phyloP scores from a whole-genome alignment of 2,888 invertebrate species.

The Megastigmus dorsalis region DNA sequence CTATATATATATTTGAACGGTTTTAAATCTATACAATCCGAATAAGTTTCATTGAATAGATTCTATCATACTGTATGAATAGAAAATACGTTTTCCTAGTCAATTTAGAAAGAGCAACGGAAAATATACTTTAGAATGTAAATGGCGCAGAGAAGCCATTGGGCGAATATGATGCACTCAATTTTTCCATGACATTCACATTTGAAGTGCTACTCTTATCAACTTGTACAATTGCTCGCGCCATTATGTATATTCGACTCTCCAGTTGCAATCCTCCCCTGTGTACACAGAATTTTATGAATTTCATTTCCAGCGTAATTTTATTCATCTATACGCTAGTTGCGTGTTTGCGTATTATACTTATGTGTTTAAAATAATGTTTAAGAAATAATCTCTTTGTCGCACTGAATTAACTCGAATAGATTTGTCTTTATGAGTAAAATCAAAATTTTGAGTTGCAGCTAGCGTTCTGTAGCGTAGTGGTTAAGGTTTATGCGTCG shows the following conservation, averaged over 20 bases:
- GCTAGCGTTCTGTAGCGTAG: too few relatives aligned
- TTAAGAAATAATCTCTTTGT: too few relatives aligned
- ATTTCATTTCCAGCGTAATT: neutral
- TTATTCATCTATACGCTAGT: neutral
- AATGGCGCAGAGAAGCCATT: neutral
- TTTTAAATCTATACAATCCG: too few relatives aligned
- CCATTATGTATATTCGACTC: too few relatives aligned
- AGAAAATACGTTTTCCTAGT: too few relatives aligned
- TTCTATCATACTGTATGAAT: too few relatives aligned
- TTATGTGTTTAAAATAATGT: neutral
- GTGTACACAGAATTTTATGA: neutral
- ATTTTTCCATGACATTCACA: conserved; percentile 14
- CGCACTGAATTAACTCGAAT: too few relatives aligned
- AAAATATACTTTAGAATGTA: conserved; percentile 20
- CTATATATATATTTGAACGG: too few relatives aligned
- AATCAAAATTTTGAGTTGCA: too few relatives aligned
- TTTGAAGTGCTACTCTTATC: conserved; percentile 15
- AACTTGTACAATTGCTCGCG: too few relatives aligned
- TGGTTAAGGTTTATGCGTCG: too few relatives aligned
- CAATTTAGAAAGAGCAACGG: neutral
- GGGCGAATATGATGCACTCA: neutral
- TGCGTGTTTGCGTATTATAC: neutral
- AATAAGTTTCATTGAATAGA: neutral
- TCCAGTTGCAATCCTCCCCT: neutral
- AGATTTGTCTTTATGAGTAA: too few relatives aligned